Conservation (phyloP, 2,113 vertebrate species). For the Oreocharis arfaki region DNA sequence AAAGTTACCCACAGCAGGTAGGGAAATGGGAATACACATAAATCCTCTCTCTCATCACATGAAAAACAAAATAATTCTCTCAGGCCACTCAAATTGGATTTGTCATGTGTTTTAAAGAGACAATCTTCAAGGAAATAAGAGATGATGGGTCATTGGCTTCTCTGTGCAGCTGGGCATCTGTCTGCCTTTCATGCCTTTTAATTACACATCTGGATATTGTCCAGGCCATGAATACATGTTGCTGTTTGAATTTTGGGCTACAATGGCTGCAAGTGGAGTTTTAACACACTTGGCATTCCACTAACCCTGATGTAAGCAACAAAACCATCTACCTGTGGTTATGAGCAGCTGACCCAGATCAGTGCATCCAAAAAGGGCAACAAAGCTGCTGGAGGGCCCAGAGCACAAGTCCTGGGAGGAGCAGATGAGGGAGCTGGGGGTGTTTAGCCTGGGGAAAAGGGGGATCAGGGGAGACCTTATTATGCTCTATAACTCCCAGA, state of each 20-base stretch:
- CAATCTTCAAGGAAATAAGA: neutral
- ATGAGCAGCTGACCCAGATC: neutral
- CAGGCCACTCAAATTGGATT: neutral
- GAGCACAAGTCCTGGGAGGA: neutral
- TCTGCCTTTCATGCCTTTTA: neutral
- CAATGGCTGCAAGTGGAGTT: neutral
- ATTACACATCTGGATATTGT: neutral
- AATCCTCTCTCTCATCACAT: neutral
- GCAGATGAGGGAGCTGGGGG: neutral
- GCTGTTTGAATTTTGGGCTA: neutral
- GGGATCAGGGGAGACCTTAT: neutral
- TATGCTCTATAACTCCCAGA: neutral
- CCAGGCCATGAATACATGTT: neutral
- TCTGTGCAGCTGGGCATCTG: neutral
- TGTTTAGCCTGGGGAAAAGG: neutral
- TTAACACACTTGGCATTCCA: neutral
- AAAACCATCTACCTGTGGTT: neutral
- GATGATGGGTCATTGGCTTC: neutral
- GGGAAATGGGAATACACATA: neutral
- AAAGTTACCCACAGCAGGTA: neutral
- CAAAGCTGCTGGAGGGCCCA: neutral
- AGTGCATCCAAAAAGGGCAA: neutral
- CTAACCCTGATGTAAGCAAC: neutral
- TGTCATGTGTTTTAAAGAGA: neutral
- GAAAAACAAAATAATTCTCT: neutral